Percentiles rank a stretch among this genome's conserved stretches.
Evolutionary conservation across 1,140 invertebrate species (phyloP).

Genomic region (Drosophila asahinai): DNA sequence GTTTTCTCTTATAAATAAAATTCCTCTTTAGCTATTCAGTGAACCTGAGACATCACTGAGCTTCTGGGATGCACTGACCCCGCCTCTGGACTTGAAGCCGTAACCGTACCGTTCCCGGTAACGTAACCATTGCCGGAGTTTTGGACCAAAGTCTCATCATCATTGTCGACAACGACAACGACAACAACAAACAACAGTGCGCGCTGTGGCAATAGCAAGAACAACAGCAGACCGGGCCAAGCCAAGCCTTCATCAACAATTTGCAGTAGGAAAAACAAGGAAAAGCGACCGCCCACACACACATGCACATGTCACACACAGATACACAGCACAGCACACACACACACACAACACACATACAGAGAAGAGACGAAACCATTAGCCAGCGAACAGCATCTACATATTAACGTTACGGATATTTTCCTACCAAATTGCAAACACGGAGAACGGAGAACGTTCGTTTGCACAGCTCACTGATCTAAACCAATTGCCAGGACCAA

Average conservation of each 20-base stretch:
- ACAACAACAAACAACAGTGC: slow-evolving; percentile 60
- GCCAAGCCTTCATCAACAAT: slow-evolving; percentile 74
- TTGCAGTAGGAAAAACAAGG: slow-evolving; percentile 69
- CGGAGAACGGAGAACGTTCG: slow-evolving; percentile 29
- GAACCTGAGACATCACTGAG: neutral
- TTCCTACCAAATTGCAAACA: slow-evolving; percentile 57
- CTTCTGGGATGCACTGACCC: slow-evolving; percentile 1
- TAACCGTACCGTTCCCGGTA: slow-evolving; percentile 19
- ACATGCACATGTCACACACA: slow-evolving; percentile 43
- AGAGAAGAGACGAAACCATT: slow-evolving; percentile 29
- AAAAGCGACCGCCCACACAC: slow-evolving; percentile 49
- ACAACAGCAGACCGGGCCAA: slow-evolving; percentile 17
- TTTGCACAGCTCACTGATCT: slow-evolving; percentile 53
- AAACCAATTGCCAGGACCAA: slow-evolving; percentile 50
- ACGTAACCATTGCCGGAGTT: slow-evolving; percentile 22
- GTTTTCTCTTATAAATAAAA: no score
- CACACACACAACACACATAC: neutral
- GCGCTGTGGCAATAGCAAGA: slow-evolving; percentile 28
- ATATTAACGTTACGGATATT: slow-evolving; percentile 71
- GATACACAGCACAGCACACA: slow-evolving; percentile 10
- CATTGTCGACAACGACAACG: slow-evolving; percentile 64
- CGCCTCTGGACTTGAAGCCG: slow-evolving; percentile 4
- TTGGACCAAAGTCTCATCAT: slow-evolving; percentile 59
- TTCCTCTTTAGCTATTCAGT: no score
- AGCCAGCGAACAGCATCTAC: slow-evolving; percentile 49